A percentile compares a stretch with the other conserved stretches of the same genome.
Conservation (phyloP, 2,888 invertebrate genomes). For the Cistogaster globosa region DNA sequence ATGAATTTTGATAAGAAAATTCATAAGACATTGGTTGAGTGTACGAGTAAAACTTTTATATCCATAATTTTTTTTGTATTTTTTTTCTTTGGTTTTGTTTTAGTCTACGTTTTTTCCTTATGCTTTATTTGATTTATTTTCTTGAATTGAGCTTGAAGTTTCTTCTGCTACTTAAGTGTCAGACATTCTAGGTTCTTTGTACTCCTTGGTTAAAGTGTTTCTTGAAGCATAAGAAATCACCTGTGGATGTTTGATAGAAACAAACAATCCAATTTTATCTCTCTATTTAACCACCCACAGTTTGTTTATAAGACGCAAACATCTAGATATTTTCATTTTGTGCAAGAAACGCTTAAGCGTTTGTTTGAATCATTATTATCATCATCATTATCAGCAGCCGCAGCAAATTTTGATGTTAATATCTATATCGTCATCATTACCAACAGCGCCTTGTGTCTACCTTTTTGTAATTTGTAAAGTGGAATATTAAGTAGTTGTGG, state of each 20-base stretch:
- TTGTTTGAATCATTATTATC: slow-evolving; percentile 16
- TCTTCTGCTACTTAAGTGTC: not conserved
- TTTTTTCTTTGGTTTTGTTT: slow-evolving; percentile 2
- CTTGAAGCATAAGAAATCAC: slow-evolving; percentile 51
- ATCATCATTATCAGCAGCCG: slow-evolving; percentile 1
- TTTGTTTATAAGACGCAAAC: slow-evolving; percentile 42
- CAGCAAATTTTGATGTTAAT: not conserved
- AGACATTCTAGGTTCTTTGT: not conserved
- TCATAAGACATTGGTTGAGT: slow-evolving; percentile 39
- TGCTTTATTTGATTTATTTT: slow-evolving; percentile 45
- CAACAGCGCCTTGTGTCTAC: slow-evolving; percentile 4
- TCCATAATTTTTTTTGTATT: not conserved
- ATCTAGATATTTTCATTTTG: slow-evolving; percentile 9
- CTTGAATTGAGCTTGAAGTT: slow-evolving; percentile 36
- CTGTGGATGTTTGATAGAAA: slow-evolving; percentile 59
- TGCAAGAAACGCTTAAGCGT: slow-evolving; percentile 7
- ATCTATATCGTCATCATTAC: slow-evolving; percentile 10
- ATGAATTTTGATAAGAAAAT: slow-evolving; percentile 63
- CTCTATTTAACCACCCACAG: slow-evolving; percentile 24
- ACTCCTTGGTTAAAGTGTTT: slow-evolving; percentile 43
- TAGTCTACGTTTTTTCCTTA: not conserved
- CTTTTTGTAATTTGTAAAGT: slow-evolving; percentile 36
- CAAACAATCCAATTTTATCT: slow-evolving; percentile 51
- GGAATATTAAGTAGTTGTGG: slow-evolving; percentile 52
- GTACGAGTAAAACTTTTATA: not conserved